These are phyloP conservation scores for Eudasyphora cyanicolor DNA, from an alignment of 2,888 invertebrate species.

Conservation along the genomic window DNA sequence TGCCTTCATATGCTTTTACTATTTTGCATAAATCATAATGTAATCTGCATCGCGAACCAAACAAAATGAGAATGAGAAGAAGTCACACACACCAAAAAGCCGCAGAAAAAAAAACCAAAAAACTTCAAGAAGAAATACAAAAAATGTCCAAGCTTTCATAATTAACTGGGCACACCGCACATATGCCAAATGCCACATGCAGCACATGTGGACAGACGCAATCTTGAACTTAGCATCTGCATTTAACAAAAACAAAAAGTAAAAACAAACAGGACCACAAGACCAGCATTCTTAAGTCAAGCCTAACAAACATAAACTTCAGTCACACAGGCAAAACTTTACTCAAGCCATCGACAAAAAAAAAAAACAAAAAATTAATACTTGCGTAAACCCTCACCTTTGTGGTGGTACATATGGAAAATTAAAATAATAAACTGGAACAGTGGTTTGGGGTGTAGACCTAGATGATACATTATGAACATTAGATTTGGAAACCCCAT, in stretches of 20 bases:
- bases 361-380: conserved; percentile 63
- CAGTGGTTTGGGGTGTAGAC: not conserved
- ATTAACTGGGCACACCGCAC: conserved; percentile 78
- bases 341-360: conserved; percentile 21
- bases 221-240: conserved; percentile 67
- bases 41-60: conserved; percentile 78
- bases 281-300: conserved; percentile 66
- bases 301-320: conserved; percentile 65
- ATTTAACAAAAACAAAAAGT: conserved; percentile 28
- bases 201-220: conserved; percentile 70
- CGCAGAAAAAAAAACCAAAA: conserved; percentile 48
- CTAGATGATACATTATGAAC: no score
- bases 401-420: conserved; percentile 30
- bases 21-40: conserved; percentile 80
- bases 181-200: conserved; percentile 55
- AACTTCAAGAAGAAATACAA: conserved; percentile 70
- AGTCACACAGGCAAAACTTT: conserved; percentile 53
- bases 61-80: conserved; percentile 66
- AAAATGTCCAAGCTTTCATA: conserved; percentile 80
- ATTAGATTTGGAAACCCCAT: no score
- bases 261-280: conserved; percentile 29
- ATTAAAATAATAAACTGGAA: conserved; percentile 43
- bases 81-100: conserved; percentile 51
- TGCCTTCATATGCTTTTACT: conserved; percentile 78
- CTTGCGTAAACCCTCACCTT: conserved; percentile 74